Evolutionary conservation across 2,888 invertebrate genomes (phyloP).

Genomic region (Drosophila demipolita): DNA sequence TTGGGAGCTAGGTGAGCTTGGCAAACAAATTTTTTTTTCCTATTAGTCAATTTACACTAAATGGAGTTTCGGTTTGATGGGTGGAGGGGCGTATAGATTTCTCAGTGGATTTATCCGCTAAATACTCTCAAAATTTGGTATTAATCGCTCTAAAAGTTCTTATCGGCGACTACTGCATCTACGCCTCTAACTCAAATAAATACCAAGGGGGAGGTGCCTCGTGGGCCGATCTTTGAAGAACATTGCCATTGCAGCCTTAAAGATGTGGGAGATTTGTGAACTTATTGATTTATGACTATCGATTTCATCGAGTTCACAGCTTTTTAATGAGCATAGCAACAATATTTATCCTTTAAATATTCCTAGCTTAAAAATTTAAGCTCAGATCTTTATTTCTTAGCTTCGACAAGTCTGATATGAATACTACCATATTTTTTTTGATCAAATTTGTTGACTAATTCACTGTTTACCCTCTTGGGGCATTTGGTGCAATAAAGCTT

Average conservation of each 20-base stretch:
- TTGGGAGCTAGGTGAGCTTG: neutral
- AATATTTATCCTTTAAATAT: neutral
- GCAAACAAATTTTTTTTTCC: neutral
- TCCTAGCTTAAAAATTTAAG: neutral
- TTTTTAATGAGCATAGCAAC: too few species aligned
- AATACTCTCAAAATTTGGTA: neutral
- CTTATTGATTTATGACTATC: too few species aligned
- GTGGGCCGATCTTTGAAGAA: too few species aligned
- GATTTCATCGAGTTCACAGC: too few species aligned
- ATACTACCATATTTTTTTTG: neutral
- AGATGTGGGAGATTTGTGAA: too few species aligned
- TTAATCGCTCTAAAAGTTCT: neutral
- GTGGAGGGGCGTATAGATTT: neutral
- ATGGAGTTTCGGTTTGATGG: neutral
- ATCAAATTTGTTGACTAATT: neutral
- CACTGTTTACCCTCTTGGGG: neutral
- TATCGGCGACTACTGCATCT: too few species aligned
- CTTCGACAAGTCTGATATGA: neutral
- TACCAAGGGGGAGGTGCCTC: too few species aligned
- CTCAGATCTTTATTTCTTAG: neutral
- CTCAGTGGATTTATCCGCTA: neutral
- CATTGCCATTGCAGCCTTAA: too few species aligned
- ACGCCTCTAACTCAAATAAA: too few species aligned
- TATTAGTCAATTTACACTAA: neutral
- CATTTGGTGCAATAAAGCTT: conserved; percentile 12